A percentile compares a stretch with the other conserved stretches of the same genome.
phyloP scores from a whole-genome alignment of 2,113 vertebrate genomes.

The Rana temporaria region DNA sequence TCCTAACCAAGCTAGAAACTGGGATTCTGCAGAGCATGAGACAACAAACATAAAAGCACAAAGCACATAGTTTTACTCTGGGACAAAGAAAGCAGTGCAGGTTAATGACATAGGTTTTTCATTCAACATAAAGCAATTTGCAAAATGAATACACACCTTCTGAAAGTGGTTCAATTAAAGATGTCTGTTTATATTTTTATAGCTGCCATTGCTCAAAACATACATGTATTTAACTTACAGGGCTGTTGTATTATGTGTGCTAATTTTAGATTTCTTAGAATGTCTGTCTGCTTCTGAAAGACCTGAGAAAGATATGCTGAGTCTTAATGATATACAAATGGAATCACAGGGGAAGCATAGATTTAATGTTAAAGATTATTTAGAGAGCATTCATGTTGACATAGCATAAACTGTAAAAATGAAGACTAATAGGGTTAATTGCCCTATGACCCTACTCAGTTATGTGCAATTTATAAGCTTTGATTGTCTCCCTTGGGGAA shows the following conservation, averaged over 20 bases:
- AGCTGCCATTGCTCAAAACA: slow-evolving; percentile 1
- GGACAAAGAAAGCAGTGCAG: slow-evolving; percentile 5
- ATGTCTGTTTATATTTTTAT: slow-evolving; percentile 34
- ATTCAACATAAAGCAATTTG: slow-evolving; percentile 48
- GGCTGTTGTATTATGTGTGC: slow-evolving; percentile 19
- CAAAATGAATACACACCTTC: slow-evolving; percentile 46
- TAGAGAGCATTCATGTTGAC: slow-evolving; percentile 77
- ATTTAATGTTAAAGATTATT: slow-evolving; percentile 75
- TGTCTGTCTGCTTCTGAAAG: slow-evolving; percentile 28
- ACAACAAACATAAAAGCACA: slow-evolving; percentile 1
- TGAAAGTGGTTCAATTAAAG: slow-evolving; percentile 11
- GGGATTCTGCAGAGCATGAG: neutral
- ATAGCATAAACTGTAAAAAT: slow-evolving; percentile 73
- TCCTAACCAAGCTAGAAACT: slow-evolving; percentile 3
- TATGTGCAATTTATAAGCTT: slow-evolving; percentile 82
- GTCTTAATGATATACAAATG: slow-evolving; percentile 56
- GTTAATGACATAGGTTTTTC: slow-evolving; percentile 48
- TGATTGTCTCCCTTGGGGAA: slow-evolving; percentile 87
- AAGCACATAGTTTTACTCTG: slow-evolving; percentile 38
- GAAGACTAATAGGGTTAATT: slow-evolving; percentile 98
- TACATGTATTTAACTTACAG: slow-evolving; percentile 20
- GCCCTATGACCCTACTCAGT: slow-evolving; percentile 91
- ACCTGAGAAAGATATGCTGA: slow-evolving; percentile 60
- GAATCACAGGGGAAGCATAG: slow-evolving; percentile 60
- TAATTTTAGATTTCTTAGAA: slow-evolving; percentile 47